Evolutionary conservation across 2,797 vertebrate species (phyloP), one percentile per base, ranked within the genome.

Genomic region (Martes flavigula): DNA sequence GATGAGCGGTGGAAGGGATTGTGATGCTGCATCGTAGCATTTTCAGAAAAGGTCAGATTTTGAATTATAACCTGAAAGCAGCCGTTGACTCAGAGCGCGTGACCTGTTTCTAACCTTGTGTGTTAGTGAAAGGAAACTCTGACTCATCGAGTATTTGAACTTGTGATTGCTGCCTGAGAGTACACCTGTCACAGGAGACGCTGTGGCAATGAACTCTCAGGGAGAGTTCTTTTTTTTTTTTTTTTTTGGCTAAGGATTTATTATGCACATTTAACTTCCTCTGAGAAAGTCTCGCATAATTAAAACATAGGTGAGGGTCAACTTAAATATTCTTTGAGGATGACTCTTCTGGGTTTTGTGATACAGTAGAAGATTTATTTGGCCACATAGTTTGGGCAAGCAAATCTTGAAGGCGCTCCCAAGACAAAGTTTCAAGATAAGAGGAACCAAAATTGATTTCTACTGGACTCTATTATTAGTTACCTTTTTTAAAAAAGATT

Each of bases 31-130:
- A 4, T 30, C 15, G 30, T 73, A 79, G 23, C 2, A 13, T 79
- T 78, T 68, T 77, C 62, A 46, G 91, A 7, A 82, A 72, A 95
- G 75, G 90, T 73, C 91, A 62, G 51, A 48, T 87, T 60, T 58
- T 77, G 40, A 95, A 43, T 86, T 68, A n/a, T 18, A 77, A 62
- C n/a, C 90, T 10, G 54, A 46, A 64, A 90, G 14, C 40, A 1
- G 8, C 40, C 0, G 0, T 58, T 95, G 93, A 89, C 51, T 96
- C 87, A 40, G 83, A 79, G 48, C 10, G 0, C 48, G 66, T 89
- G 96, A 95, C 96, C 98, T 23, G 14, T 43, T n/a, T 81, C 38
- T 96, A 64, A 95, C 97, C 98, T 78, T 35, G 27, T 0, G 56
- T 66, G 62, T 40, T n/a, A 40, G 40, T 23, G 68, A 78, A n/a